Base-by-base conservation (phyloP, 2,113 vertebrate genomes). In the Thomomys bottae region DNA sequence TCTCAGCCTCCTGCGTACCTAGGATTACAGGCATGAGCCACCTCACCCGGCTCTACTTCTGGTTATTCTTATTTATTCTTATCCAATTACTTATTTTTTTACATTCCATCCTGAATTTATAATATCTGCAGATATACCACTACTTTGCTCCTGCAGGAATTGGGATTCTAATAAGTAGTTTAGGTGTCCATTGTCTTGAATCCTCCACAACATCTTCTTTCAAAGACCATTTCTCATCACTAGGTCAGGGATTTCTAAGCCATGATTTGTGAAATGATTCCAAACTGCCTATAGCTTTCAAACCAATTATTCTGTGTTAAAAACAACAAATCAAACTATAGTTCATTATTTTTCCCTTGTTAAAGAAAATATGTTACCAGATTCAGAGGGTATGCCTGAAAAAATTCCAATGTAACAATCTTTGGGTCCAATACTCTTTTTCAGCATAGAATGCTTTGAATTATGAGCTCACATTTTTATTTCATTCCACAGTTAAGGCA, bases 261-360 rank as follows among this genome's bases (percentile, higher is more conserved):
- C 45, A 66, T 68, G 49, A 15, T 79, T 9, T 75, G 77, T 87
- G 72, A 80, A 91, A 73, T 2, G 30, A n/a, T 3, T 71, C 57
- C 68, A 80, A 66, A 80, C 5, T 40, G 40, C 49, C 23, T 95
- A 15, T 64, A 88, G 81, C 36, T 68, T 73, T 89, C 45, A 82
- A 59, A 87, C n/a, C 63, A 71, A 77, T 84, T 87, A 70, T 87
- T 79, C 45, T 89, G 42, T 84, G 21, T 23, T 87, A 26, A 36
- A 79, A 82, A 49, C 18, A 81, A 24, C 28, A 49, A 59, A 82
- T 34, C 40, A 49, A 79, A 40, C 67, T 84, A 36, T 26, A 68
- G 34, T 78, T 80, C 32, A 79, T 66, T 20, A 42, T 10, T 72
- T 67, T 77, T 77, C 68, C 63, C 10, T 72, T 64, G n/a, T 38